These are phyloP conservation scores for Formica aserva DNA, from an alignment of 2,888 invertebrate genomes.

Conservation along the genomic window DNA sequence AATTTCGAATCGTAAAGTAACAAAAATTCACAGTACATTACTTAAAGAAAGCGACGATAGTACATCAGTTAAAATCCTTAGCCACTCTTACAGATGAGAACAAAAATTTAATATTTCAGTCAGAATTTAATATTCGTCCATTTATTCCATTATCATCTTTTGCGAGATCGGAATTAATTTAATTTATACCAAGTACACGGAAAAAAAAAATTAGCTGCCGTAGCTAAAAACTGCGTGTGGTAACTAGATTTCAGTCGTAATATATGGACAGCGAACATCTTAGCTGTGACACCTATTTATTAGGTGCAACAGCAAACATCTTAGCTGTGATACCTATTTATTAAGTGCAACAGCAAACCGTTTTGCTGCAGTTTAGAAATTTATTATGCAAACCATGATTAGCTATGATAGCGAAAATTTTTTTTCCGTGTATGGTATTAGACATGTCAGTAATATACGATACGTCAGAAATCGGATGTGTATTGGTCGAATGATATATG, in stretches of 20 bases:
- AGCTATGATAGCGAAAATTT: too few relatives aligned
- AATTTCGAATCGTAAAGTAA: not conserved
- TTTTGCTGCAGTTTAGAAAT: too few relatives aligned
- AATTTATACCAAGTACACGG: not conserved
- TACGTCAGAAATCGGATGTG: not conserved
- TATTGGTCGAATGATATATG: not conserved
- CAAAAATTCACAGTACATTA: not conserved
- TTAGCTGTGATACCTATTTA: too few relatives aligned
- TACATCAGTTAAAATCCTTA: not conserved
- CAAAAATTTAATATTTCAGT: not conserved
- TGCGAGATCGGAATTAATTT: not conserved
- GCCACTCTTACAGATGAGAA: not conserved
- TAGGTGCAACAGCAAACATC: too few relatives aligned
- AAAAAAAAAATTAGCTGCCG: too few relatives aligned
- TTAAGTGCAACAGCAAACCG: too few relatives aligned
- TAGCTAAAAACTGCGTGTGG: too few relatives aligned
- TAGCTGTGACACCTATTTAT: too few relatives aligned
- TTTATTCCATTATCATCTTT: not conserved
- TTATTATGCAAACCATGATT: too few relatives aligned
- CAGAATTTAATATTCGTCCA: not conserved
- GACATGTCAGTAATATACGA: not conserved
- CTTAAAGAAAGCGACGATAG: not conserved
- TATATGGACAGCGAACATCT: too few relatives aligned
- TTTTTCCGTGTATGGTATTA: too few relatives aligned
- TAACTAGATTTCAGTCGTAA: too few relatives aligned